Percentiles rank a stretch among this genome's conserved stretches.
Evolutionary conservation across 2,797 vertebrate genomes (phyloP).

Genomic region (Coregonus ussuriensis): DNA sequence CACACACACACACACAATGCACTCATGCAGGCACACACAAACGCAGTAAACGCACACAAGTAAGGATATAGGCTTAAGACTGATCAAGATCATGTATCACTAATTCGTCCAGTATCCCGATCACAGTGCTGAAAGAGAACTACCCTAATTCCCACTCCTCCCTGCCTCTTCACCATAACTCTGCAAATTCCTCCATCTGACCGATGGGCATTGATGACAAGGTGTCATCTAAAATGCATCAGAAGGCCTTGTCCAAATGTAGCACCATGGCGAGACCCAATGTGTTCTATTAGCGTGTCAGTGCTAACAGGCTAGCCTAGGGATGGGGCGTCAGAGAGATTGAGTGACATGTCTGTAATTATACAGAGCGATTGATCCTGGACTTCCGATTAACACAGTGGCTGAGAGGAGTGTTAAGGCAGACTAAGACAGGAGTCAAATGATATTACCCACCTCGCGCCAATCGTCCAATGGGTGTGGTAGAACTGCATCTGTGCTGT

Average conservation of each 20-base stretch:
- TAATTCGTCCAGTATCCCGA: background rate
- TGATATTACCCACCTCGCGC: background rate
- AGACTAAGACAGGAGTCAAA: background rate
- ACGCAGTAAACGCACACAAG: background rate
- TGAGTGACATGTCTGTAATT: constrained; percentile 24
- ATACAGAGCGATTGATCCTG: constrained; percentile 23
- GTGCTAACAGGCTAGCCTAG: constrained; percentile 45
- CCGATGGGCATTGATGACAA: constrained; percentile 19
- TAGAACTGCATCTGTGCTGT: background rate
- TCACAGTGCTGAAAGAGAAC: background rate
- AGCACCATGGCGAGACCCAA: constrained; percentile 47
- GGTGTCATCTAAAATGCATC: background rate
- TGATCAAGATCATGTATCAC: background rate
- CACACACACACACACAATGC: background rate
- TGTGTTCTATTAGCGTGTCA: constrained; percentile 43
- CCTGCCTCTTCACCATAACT: background rate
- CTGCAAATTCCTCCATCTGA: constrained; percentile 22
- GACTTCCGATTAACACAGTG: constrained; percentile 4
- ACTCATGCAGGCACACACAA: constrained; percentile 1
- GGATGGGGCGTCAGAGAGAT: constrained; percentile 24
- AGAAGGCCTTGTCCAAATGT: constrained; percentile 31
- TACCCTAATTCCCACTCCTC: background rate
- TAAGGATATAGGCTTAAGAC: background rate
- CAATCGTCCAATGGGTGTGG: background rate
- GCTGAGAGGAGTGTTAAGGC: background rate